Conservation (phyloP, 2,113 vertebrate species). For the Neofelis nebulosa region DNA sequence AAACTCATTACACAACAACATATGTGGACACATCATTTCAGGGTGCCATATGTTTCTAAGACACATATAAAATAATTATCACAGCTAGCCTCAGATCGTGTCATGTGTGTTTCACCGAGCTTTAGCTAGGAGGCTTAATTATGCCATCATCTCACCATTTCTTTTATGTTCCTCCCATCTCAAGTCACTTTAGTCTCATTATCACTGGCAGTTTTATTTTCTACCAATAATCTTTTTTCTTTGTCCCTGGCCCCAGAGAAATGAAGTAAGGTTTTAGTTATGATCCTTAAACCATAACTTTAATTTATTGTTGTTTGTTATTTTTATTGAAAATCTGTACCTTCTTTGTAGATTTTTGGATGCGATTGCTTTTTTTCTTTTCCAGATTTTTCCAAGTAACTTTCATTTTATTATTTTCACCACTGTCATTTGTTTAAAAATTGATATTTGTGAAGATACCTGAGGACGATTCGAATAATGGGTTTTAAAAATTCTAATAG, state of each 20-base stretch:
- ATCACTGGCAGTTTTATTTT: constrained; percentile 55
- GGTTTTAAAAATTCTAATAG: not conserved
- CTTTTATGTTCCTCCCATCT: constrained; percentile 31
- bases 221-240: not conserved
- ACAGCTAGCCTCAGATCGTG: constrained; percentile 3
- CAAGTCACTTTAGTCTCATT: constrained; percentile 5
- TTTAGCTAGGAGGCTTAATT: constrained; percentile 62
- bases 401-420: not conserved
- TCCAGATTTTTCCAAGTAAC: not conserved
- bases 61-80: constrained; percentile 66
- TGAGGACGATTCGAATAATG: not conserved
- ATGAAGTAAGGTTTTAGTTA: not conserved
- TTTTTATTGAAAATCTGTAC: not conserved
- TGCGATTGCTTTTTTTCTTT: not conserved
- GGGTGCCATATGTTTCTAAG: constrained; percentile 69
- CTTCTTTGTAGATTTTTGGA: not conserved
- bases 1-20: constrained; percentile 70
- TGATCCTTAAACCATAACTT: constrained; percentile 14
- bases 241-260: not conserved
- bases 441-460: not conserved
- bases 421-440: not conserved
- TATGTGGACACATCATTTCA: constrained; percentile 71
- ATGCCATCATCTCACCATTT: not conserved
- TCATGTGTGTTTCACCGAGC: constrained; percentile 53
- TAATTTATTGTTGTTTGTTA: not conserved